Evolutionary conservation across 2,113 vertebrate species (phyloP).

Genomic region (Mormyrus iriodes): DNA sequence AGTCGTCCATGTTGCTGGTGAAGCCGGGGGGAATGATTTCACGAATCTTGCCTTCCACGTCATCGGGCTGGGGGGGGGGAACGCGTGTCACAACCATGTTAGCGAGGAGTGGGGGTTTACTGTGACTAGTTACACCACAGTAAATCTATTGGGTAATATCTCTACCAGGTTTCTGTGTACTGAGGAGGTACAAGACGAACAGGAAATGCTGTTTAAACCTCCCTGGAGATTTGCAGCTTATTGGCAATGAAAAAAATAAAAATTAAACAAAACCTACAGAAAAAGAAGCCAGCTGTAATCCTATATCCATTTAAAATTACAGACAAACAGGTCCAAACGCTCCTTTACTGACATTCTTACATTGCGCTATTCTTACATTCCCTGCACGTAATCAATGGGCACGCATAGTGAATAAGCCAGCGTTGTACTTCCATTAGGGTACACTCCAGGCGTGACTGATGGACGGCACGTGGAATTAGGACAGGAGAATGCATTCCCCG

Average conservation of each 20-base stretch:
- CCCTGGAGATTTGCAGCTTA: neutral
- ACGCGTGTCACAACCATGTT: neutral
- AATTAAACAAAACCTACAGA: neutral
- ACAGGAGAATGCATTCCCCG: conserved; percentile 48
- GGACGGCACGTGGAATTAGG: conserved; percentile 39
- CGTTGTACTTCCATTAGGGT: conserved; percentile 45
- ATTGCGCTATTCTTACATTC: neutral
- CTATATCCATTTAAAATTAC: neutral
- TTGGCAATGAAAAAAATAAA: neutral
- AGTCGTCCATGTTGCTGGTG: conserved; percentile 85
- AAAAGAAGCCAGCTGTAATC: neutral
- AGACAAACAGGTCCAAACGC: neutral
- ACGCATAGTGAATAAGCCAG: conserved; percentile 35
- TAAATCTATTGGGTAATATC: neutral
- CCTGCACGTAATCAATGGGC: conserved; percentile 34
- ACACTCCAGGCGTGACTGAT: conserved; percentile 36
- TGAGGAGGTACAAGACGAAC: neutral
- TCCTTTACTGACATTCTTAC: neutral
- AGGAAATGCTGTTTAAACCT: neutral
- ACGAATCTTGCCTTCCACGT: conserved; percentile 88
- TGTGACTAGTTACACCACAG: neutral
- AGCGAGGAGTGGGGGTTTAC: neutral
- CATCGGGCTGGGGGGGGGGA: conserved; percentile 69
- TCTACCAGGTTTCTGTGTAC: neutral
- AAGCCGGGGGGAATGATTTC: conserved; percentile 86